Base-by-base conservation (phyloP, 2,797 vertebrate species). In the Muscicapa comitata region DNA sequence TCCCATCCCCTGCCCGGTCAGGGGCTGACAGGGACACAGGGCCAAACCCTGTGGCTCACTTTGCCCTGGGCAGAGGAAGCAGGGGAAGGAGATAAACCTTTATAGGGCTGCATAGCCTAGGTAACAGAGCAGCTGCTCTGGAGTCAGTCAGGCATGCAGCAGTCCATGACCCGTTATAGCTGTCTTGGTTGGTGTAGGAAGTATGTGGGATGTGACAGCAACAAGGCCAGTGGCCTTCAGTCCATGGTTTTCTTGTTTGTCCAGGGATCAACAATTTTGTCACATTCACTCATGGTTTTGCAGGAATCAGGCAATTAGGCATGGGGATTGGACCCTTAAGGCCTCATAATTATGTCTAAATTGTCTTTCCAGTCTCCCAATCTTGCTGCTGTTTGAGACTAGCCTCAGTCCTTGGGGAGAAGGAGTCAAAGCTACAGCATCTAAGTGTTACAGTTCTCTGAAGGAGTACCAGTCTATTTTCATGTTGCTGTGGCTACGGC, bases 101-200 rank as follows among this genome's bases (percentile, higher is more conserved):
- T 2, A 2, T 14, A 54, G 43, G 29, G 19, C 21, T 66, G 23
- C 55, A 23, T 9, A 51, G 38, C 17, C 17, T 53, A 17, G 29
- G 37, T 62, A n/a, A 25, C 28, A 67, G 43, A 21, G 23, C 25
- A 47, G 28, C 13, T 38, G 10, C n/a, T 48, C 37, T 43, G 71
- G 37, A 57, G 20, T 23, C 38, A 51, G 18, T 14, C 13, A 7
- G 19, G n/a, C 23, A 3, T 40, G 38, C n/a, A 47, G n/a, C 37
- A 50, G n/a, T 25, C 55, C 35, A 68, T 0, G 0, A 38, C 61
- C 61, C 24, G 3, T 51, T 31, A 26, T 0, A 65, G 24, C 48
- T n/a, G 5, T 50, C 26, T 57, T 54, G 18, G 4, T 7, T 70
- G 51, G 28, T 13, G 4, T 17, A 33, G 50, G 47, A 75, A 40